Conservation (phyloP, 2,888 invertebrate species). For the Mechanitis messenoides region DNA sequence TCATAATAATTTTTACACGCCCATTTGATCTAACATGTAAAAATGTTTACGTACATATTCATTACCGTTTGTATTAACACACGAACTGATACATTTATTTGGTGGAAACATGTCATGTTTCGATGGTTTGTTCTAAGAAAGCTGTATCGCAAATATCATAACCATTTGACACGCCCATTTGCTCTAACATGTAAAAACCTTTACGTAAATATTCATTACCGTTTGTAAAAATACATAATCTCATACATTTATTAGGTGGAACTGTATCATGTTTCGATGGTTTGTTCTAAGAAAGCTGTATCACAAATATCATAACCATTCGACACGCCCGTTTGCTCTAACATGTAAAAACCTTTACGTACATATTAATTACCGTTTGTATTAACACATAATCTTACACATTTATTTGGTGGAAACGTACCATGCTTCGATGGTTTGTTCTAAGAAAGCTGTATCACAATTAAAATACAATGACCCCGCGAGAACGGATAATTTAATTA, state of each 20-base stretch:
- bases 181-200: too few species aligned
- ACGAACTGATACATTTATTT: constrained; percentile 42
- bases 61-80: constrained; percentile 39
- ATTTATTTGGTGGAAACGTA: constrained; percentile 40
- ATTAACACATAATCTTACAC: constrained; percentile 41
- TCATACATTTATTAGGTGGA: too few species aligned
- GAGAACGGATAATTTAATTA: constrained; percentile 53
- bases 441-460: constrained; percentile 61
- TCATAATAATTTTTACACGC: constrained; percentile 23
- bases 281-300: too few species aligned
- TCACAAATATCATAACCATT: too few species aligned
- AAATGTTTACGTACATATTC: constrained; percentile 43
- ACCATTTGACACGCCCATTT: too few species aligned
- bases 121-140: too few species aligned
- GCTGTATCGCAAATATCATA: too few species aligned
- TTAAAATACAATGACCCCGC: constrained; percentile 67
- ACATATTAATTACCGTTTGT: constrained; percentile 44
- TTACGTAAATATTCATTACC: too few species aligned
- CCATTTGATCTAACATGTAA: constrained; percentile 36
- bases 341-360: constrained; percentile 39
- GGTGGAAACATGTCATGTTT: too few species aligned
- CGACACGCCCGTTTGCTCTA: constrained; percentile 35
- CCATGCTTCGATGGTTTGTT: constrained; percentile 32
- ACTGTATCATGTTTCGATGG: too few species aligned
- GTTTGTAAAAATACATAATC: too few species aligned